Base-by-base conservation (phyloP, 2,888 invertebrate species). In the Ectemnius cavifrons region DNA sequence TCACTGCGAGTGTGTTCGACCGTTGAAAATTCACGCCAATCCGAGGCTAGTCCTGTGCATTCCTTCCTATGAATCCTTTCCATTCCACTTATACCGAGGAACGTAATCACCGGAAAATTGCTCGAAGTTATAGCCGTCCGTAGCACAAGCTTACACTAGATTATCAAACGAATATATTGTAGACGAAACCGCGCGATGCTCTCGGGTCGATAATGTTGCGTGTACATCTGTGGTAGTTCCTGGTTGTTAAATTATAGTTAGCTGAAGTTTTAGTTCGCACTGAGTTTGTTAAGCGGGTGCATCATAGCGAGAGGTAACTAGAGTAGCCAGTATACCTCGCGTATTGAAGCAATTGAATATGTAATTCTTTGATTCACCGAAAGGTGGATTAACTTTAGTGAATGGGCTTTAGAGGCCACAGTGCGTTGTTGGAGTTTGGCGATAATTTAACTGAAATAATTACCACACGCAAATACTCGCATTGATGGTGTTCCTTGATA, bases 131-230 rank as follows among this genome's bases (percentile, higher is more conserved):
- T 28, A 18, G 27, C 67, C 60, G 64, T 63, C 64, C 13, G 13
- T 73, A 75, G 76, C 75, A 67, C 78, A 74, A 80, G 65, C 72
- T 45, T 37, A 45, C 45, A 45, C 70, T 80, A 80, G 80, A 64
- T 73, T 79, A 77, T 77, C 70, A 49, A 76, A 52, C 45, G 56
- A 74, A 62, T 56, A 62, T 69, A 68, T 71, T 56, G 73, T 70
- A 73, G 72, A 63, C 23, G 45, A 74, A 70, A 74, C 67, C 57
- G 70, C 74, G 71, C 64, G 68, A 78, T 63, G 45, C 62, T 74
- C 57, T 74, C 69, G 59, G 14, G 49, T 59, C 45, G 68, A 67
- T 59, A 27, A 20, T n/a, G n/a, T 14, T 52, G 52, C 16, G 37
- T 14, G 14, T 52, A 52, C 52, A 52, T 16, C 67, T 56, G 49